A percentile compares a stretch with the other conserved stretches of the same genome.
Evolutionary conservation across 2,113 vertebrate genomes (phyloP).

Genomic region (Poicephalus gulielmi): DNA sequence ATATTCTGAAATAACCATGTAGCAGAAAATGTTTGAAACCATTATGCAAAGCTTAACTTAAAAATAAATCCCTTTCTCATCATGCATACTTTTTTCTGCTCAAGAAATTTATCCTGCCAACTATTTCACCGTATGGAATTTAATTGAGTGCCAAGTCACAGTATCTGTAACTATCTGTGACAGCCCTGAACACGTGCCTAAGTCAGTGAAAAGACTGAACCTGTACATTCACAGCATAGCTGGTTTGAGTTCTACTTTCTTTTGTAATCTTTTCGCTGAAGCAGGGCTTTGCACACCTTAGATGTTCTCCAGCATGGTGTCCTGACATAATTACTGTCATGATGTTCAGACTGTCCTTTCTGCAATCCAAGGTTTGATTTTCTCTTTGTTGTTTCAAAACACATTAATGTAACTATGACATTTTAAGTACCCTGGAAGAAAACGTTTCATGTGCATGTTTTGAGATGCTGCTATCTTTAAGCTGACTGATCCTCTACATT

Average conservation of each 20-base stretch:
- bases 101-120: slow-evolving; percentile 42
- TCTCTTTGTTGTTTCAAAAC: neutral
- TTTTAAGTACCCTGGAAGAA: neutral
- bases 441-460: neutral
- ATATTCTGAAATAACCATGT: neutral
- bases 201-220: neutral
- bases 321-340: neutral
- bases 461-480: neutral
- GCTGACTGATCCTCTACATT: neutral
- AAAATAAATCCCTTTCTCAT: neutral
- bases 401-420: neutral
- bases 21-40: neutral
- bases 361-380: neutral
- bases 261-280: neutral
- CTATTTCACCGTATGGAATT: slow-evolving; percentile 15
- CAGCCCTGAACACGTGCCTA: neutral
- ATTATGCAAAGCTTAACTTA: neutral
- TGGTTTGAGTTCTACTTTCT: neutral
- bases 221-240: neutral
- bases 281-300: neutral
- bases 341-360: neutral
- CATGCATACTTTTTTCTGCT: neutral
- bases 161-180: neutral
- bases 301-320: neutral
- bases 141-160: neutral